Evolutionary conservation across 2,797 vertebrate species (phyloP).

Genomic region (Eupleurogrammus muticus): DNA sequence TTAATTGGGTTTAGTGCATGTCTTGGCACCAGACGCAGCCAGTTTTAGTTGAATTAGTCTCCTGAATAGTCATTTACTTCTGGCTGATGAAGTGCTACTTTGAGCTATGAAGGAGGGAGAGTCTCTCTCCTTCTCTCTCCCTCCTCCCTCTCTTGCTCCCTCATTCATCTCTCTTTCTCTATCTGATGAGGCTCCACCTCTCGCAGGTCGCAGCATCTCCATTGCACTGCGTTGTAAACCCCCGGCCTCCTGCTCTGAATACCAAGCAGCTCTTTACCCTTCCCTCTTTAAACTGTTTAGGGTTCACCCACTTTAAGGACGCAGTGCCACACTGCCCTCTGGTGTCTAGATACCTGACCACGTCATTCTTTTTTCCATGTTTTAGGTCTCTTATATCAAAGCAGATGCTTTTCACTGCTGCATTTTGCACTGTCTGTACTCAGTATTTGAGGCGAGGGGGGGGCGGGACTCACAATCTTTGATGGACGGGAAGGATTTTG

Average conservation of each 20-base stretch:
- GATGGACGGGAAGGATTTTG: too few relatives aligned
- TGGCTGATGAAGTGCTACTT: slow-evolving; percentile 65
- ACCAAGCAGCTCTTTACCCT: slow-evolving; percentile 44
- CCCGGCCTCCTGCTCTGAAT: slow-evolving; percentile 46
- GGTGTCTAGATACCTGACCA: slow-evolving; percentile 35
- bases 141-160: background rate
- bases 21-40: slow-evolving; percentile 67
- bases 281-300: background rate
- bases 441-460: too few relatives aligned
- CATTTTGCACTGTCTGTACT: too few relatives aligned
- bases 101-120: slow-evolving; percentile 19
- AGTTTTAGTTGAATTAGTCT: slow-evolving; percentile 80
- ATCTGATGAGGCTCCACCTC: slow-evolving; percentile 48
- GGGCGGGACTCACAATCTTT: too few relatives aligned
- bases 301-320: background rate
- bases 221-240: slow-evolving; percentile 63
- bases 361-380: slow-evolving; percentile 12
- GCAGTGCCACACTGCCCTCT: slow-evolving; percentile 69
- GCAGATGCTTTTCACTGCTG: slow-evolving; percentile 11
- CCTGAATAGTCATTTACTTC: slow-evolving; percentile 77
- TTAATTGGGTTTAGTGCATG: slow-evolving; percentile 81
- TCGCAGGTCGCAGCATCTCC: slow-evolving; percentile 60
- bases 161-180: background rate
- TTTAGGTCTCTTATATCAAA: slow-evolving; percentile 59
- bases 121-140: background rate